These are phyloP conservation scores for Elaeidobius kamerunicus DNA, from an alignment of 2,888 invertebrate species.

Conservation along the genomic window DNA sequence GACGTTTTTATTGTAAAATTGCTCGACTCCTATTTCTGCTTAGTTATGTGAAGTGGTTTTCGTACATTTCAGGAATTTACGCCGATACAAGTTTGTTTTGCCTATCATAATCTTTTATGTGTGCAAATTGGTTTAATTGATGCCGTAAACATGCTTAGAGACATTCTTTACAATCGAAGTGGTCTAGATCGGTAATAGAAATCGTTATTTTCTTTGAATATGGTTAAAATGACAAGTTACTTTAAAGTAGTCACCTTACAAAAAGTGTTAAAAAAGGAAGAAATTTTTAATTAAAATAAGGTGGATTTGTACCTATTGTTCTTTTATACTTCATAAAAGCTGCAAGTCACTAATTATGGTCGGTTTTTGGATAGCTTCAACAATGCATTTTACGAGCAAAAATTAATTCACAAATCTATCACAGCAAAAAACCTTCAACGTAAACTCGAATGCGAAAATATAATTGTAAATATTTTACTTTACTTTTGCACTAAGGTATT, in stretches of 20 bases:
- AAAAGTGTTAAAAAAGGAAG: conserved; percentile 2
- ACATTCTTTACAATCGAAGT: neutral
- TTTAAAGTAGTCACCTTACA: conserved; percentile 4
- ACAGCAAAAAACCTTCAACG: too few relatives aligned
- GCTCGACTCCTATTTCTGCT: neutral
- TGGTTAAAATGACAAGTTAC: conserved; percentile 4
- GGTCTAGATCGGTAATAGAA: conserved; percentile 1
- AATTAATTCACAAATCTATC: too few relatives aligned
- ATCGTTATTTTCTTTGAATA: conserved; percentile 2
- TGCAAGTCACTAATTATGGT: too few relatives aligned
- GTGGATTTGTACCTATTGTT: too few relatives aligned
- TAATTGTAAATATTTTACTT: too few relatives aligned
- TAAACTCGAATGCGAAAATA: too few relatives aligned
- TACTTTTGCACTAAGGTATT: too few relatives aligned
- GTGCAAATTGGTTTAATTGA: conserved; percentile 12
- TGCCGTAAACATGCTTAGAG: conserved; percentile 7
- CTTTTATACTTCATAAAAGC: too few relatives aligned
- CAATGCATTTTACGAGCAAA: too few relatives aligned
- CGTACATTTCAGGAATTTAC: neutral
- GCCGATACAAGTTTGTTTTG: neutral
- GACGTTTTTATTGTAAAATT: conserved; percentile 1
- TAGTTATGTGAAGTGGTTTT: neutral
- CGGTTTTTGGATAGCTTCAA: too few relatives aligned
- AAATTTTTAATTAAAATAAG: conserved; percentile 2
- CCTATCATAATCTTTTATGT: conserved; percentile 8